Evolutionary conservation across 2,113 vertebrate genomes (phyloP).

Genomic region (Percina caprodes): DNA sequence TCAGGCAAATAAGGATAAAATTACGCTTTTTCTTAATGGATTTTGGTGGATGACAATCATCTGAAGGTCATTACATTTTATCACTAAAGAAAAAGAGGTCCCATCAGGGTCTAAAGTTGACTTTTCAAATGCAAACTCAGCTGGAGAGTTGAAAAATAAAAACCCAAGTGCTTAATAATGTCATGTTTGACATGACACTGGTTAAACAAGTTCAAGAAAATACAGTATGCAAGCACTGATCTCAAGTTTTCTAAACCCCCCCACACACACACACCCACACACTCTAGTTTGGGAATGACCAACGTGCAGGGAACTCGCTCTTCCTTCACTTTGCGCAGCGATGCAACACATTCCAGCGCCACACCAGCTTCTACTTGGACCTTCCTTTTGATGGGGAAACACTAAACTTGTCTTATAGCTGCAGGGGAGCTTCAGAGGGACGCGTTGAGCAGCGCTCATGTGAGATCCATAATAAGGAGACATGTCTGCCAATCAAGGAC

Average conservation of each 20-base stretch:
- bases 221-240: neutral
- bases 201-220: neutral
- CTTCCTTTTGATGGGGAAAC: conserved; percentile 9
- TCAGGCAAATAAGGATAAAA: neutral
- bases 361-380: neutral
- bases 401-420: neutral
- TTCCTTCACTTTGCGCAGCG: conserved; percentile 40
- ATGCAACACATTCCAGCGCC: conserved; percentile 29
- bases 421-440: neutral
- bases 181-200: neutral
- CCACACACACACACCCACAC: conserved; percentile 3
- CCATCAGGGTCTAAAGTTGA: neutral
- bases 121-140: neutral
- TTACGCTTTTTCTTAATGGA: neutral
- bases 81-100: neutral
- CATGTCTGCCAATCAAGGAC: conserved; percentile 87
- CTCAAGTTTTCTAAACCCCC: conserved; percentile 23
- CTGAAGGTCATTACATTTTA: neutral
- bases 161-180: neutral
- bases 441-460: conserved; percentile 32
- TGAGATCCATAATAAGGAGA: conserved; percentile 50
- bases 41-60: conserved; percentile 3
- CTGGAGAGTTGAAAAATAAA: neutral
- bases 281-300: conserved; percentile 43
- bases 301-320: conserved; percentile 18